These are phyloP conservation scores for Pipistrellus pipistrellus DNA, from an alignment of 2,797 vertebrate species.

Conservation along the genomic window DNA sequence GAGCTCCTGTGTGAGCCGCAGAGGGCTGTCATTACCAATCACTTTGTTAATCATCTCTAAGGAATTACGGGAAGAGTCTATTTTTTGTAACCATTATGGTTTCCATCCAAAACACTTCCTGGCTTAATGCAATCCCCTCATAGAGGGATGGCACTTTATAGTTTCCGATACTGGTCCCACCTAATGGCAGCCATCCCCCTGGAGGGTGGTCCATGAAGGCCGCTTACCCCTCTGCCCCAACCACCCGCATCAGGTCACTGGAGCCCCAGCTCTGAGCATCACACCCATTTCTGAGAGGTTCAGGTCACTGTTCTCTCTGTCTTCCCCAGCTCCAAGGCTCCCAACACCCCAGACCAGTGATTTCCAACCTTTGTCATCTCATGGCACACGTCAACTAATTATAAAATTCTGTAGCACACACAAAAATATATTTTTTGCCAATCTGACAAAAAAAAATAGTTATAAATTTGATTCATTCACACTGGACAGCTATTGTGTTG, in stretches of 20 bases:
- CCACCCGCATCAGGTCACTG: not conserved
- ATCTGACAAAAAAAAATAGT: not conserved
- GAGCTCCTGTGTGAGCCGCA: not conserved
- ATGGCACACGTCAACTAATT: not conserved
- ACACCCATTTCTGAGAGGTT: not conserved
- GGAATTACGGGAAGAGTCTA: not conserved
- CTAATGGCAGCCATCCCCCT: not conserved
- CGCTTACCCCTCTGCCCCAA: not conserved
- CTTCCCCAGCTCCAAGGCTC: not conserved
- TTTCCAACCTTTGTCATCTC: not conserved
- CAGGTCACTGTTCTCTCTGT: not conserved
- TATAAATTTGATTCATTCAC: not conserved
- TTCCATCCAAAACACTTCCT: conserved; percentile 30
- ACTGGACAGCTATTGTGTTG: not conserved
- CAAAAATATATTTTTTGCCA: not conserved
- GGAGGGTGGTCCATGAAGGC: not conserved
- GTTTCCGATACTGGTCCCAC: not conserved
- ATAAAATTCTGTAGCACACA: not conserved
- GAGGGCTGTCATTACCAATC: not conserved
- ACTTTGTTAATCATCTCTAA: not conserved
- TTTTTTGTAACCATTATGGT: not conserved
- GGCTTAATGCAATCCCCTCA: not conserved
- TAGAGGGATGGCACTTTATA: not conserved
- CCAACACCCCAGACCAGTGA: not conserved
- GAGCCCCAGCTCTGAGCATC: not conserved